Conservation (phyloP, 2,113 vertebrate species). For the Colius striatus region DNA sequence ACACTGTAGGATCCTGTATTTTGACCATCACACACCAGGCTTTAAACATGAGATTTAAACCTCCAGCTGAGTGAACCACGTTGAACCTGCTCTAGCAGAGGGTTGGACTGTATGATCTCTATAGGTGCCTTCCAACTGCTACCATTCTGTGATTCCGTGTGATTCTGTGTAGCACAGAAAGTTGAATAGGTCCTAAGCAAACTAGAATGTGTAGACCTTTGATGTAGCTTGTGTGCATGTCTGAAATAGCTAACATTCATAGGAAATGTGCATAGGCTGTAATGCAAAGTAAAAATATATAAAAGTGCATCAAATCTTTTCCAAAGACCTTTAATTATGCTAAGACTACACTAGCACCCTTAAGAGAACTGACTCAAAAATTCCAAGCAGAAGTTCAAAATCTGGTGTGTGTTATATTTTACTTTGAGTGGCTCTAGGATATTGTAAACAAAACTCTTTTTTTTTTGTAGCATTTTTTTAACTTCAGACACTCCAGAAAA, state of each 20-base stretch:
- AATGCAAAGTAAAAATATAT: neutral
- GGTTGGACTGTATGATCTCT: too few species aligned
- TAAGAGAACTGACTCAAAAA: neutral
- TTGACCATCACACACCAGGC: neutral
- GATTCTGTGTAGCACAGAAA: too few species aligned
- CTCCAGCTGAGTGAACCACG: neutral
- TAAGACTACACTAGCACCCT: neutral
- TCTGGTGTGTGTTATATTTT: neutral
- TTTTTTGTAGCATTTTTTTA: neutral
- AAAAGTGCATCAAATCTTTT: neutral
- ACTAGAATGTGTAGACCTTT: neutral
- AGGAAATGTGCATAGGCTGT: neutral
- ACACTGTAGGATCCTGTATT: neutral
- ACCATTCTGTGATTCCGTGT: too few species aligned
- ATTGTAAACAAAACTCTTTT: neutral
- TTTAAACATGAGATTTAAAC: neutral
- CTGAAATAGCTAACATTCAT: neutral
- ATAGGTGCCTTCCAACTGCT: too few species aligned
- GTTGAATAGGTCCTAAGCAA: neutral
- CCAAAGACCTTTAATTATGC: neutral
- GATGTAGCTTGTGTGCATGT: neutral
- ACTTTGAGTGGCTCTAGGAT: neutral
- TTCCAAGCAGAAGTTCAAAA: neutral
- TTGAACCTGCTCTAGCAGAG: neutral
- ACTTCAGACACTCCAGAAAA: neutral